phyloP scores from a whole-genome alignment of 2,113 vertebrate species.

The Labeo rohita region DNA sequence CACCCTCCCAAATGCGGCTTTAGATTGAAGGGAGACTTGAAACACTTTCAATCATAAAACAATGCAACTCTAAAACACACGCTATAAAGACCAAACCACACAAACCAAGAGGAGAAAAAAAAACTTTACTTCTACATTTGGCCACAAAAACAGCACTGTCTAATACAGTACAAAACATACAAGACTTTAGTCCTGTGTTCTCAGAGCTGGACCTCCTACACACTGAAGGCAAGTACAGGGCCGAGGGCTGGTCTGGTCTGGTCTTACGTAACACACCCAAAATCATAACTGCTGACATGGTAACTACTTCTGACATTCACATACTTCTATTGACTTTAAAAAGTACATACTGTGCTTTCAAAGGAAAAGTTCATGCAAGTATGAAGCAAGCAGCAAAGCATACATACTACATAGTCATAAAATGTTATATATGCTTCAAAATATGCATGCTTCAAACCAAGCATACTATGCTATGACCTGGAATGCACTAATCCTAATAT shows the following conservation, averaged over 20 bases:
- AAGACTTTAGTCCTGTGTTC: neutral
- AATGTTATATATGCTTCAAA: neutral
- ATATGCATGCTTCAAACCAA: neutral
- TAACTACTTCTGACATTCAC: neutral
- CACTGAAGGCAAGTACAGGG: neutral
- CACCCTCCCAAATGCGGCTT: slow-evolving; percentile 7
- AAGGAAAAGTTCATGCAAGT: neutral
- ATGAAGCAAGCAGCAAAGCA: neutral
- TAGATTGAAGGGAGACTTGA: slow-evolving; percentile 5
- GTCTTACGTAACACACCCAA: neutral
- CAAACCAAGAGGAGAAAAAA: neutral
- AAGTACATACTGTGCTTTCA: neutral
- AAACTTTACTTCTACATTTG: neutral
- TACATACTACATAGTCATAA: too few species aligned
- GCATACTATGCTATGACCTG: neutral
- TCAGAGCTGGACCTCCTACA: neutral
- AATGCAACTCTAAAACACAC: neutral
- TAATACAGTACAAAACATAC: neutral
- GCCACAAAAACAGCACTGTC: neutral
- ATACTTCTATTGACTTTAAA: neutral
- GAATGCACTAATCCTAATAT: neutral
- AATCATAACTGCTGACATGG: neutral
- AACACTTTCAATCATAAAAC: slow-evolving; percentile 5
- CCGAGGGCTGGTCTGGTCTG: neutral
- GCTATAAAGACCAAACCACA: slow-evolving; percentile 30